Conservation (phyloP, 2,113 vertebrate genomes). For the Dissostichus mawsoni region DNA sequence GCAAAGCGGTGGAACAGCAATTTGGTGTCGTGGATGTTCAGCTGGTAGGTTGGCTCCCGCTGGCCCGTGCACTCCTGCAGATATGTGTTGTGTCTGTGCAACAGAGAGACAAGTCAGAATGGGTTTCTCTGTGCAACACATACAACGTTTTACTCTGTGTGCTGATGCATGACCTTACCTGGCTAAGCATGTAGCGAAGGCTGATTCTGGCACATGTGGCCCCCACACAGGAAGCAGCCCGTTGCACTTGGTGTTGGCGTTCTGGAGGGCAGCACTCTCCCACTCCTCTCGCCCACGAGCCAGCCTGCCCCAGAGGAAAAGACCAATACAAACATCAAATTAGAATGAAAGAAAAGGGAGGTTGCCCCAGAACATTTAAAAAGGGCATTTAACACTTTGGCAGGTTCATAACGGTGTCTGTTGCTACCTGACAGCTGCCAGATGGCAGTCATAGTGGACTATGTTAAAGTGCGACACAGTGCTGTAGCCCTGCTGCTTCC, state of each 20-base stretch:
- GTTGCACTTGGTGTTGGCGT: constrained; percentile 99
- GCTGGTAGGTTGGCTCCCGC: constrained; percentile 97
- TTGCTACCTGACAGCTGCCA: constrained; percentile 93
- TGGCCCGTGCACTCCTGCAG: constrained; percentile 98
- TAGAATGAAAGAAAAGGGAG: neutral
- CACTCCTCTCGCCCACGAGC: constrained; percentile 97
- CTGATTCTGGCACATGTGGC: constrained; percentile 97
- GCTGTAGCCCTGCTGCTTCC: constrained; percentile 98
- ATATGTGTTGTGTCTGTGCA: constrained; percentile 95
- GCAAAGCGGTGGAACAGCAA: constrained; percentile 97
- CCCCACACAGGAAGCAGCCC: constrained; percentile 98
- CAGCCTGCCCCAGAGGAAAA: constrained; percentile 77
- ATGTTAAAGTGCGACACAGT: constrained; percentile 99
- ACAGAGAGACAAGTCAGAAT: neutral
- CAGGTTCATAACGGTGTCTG: neutral
- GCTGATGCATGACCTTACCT: constrained; percentile 79
- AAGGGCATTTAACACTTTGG: neutral
- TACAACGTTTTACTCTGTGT: neutral
- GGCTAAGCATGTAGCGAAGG: constrained; percentile 97
- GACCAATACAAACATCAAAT: neutral
- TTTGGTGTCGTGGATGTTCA: constrained; percentile 98
- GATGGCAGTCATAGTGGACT: constrained; percentile 98
- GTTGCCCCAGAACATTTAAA: neutral
- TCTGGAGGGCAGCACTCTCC: constrained; percentile 98
- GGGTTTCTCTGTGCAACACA: neutral